Evolutionary conservation across 2,888 invertebrate genomes (phyloP).

Genomic region (Aleiodes leptofemur): DNA sequence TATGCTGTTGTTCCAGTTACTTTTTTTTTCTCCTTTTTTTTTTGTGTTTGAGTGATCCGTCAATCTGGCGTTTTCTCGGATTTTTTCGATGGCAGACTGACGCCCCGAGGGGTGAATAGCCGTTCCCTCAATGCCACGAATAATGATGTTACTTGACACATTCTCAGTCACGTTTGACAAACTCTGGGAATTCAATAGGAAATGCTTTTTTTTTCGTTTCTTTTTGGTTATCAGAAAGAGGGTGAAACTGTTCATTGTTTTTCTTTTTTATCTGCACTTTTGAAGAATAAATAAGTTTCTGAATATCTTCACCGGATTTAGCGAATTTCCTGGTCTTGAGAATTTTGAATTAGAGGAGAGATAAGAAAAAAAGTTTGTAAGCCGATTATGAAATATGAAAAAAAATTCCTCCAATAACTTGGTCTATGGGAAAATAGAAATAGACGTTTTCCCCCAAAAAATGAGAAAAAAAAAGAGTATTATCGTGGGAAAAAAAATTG

Average conservation of each 20-base stretch:
- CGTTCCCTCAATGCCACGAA: conserved; percentile 1
- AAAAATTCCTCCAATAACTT: not conserved
- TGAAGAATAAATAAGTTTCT: too few species aligned
- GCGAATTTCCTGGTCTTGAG: too few species aligned
- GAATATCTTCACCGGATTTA: too few species aligned
- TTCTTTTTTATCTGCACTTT: too few species aligned
- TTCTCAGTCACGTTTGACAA: not conserved
- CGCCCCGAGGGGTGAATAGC: not conserved
- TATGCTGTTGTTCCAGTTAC: not conserved
- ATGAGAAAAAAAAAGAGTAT: not conserved
- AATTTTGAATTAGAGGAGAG: too few species aligned
- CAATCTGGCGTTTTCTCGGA: not conserved
- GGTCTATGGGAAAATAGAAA: not conserved
- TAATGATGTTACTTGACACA: conserved; percentile 26
- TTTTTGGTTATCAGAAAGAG: too few species aligned
- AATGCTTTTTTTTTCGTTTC: not conserved
- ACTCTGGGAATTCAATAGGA: not conserved
- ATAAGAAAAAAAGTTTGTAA: not conserved
- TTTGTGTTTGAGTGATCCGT: conserved; percentile 5
- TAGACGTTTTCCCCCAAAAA: not conserved
- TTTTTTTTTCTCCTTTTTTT: too few species aligned
- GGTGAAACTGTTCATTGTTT: too few species aligned
- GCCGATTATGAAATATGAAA: not conserved
- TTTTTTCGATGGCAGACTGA: not conserved
- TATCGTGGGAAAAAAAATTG: conserved; percentile 20